Base-by-base conservation (phyloP, 2,888 invertebrate species). In the Tryphoninae sp. region DNA sequence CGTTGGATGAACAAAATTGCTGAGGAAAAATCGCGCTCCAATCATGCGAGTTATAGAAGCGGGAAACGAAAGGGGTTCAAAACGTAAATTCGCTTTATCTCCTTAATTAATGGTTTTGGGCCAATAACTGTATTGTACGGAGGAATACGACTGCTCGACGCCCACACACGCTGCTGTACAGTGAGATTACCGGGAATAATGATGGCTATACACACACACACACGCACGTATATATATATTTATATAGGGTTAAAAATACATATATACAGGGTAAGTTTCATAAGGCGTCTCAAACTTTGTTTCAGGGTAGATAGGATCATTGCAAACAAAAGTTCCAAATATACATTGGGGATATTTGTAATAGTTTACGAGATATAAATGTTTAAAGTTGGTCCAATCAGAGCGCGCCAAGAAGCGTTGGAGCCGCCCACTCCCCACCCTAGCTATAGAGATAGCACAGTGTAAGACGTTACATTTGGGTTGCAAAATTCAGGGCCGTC, bases 1-100 rank as follows among this genome's bases (percentile, higher is more conserved):
- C 11, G 0, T 45, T 45, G 45, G 45, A 45, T 45, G 45, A 13
- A 45, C 13, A 45, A 11, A 45, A 45, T 2, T 7, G 33, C 16
- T 19, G 16, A 19, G 4, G 40, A 55, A 55, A 16, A 53, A 49
- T 71, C 33, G 51, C 23, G 33, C 33, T 33, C 33, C 33, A 6
- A 33, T 16, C 61, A 19, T 61, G 45, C n/a, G 9, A 11, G n/a
- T n/a, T 13, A 42, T 26, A 58, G 33, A 22, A 23, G 26, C 22
- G 11, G 49, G 23, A 61, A 33, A 26, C 26, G 26, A 67, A 33
- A 67, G 33, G 13, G 22, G 51, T 61, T 45, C 22, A 42, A 53
- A 75, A 67, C 68, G 72, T 78, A 81, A 78, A 73, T 81, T 78
- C 62, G 75, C 78, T 75, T 83, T 83, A 78, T 83, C 78, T 51